Evolutionary conservation across 2,113 vertebrate species (phyloP).

Genomic region (Lepidiolamprologus cunningtoni): DNA sequence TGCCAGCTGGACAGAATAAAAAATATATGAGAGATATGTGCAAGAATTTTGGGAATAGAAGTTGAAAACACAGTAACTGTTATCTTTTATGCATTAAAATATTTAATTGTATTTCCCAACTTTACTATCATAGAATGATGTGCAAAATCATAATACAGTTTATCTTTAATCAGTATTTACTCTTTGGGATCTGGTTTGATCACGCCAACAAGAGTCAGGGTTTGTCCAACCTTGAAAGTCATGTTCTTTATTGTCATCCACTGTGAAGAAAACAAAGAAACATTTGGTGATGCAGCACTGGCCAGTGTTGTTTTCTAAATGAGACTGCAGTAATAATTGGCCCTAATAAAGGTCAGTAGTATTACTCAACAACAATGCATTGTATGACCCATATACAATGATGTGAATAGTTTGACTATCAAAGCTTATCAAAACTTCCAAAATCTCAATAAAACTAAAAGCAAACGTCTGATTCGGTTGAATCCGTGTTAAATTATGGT

Average conservation of each 20-base stretch:
- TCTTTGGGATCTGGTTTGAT: conserved; percentile 38
- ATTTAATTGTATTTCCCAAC: background rate
- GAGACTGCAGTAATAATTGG: background rate
- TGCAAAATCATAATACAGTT: background rate
- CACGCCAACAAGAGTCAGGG: conserved; percentile 58
- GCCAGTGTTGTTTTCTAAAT: background rate
- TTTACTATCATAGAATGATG: background rate
- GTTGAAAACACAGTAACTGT: background rate
- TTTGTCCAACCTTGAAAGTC: conserved; percentile 73
- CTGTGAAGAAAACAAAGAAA: conserved; percentile 21
- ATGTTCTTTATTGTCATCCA: conserved; percentile 62
- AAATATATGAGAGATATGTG: background rate
- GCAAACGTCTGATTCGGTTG: background rate
- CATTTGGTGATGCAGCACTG: background rate
- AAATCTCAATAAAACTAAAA: background rate
- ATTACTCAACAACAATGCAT: background rate
- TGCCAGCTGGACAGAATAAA: background rate
- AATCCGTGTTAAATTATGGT: background rate
- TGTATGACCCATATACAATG: background rate
- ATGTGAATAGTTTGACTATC: conserved; percentile 48
- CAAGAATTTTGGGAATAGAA: background rate
- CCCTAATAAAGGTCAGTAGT: background rate
- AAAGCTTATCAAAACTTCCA: conserved; percentile 12
- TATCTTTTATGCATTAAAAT: background rate
- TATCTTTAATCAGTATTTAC: conserved; percentile 39